These are phyloP conservation scores for Limnephilus lunatus DNA, from an alignment of 2,888 invertebrate genomes.

Conservation along the genomic window DNA sequence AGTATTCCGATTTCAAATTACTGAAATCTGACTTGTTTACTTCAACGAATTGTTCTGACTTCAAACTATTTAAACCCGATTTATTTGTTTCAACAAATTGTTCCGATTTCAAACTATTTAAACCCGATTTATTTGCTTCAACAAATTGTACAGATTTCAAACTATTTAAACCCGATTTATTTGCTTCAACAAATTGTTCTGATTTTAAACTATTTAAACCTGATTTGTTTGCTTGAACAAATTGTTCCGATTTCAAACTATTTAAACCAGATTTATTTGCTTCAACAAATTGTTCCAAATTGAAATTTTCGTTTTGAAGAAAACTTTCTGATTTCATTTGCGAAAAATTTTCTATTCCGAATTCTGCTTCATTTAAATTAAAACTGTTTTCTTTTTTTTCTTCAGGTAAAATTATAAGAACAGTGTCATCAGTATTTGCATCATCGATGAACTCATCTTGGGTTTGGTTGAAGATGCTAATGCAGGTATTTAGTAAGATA, in stretches of 20 bases:
- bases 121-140: too few relatives aligned
- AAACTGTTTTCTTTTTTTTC: constrained; percentile 36
- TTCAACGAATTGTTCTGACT: too few relatives aligned
- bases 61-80: too few relatives aligned
- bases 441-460: constrained; percentile 21
- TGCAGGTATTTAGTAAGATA: constrained; percentile 48
- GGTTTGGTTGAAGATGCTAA: constrained; percentile 47
- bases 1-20: not conserved
- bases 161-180: not conserved
- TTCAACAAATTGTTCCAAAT: constrained; percentile 19
- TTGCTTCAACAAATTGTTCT: not conserved
- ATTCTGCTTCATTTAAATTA: not conserved
- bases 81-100: too few relatives aligned
- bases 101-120: too few relatives aligned
- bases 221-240: too few relatives aligned
- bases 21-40: not conserved
- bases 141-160: not conserved
- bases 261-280: too few relatives aligned
- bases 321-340: constrained; percentile 4
- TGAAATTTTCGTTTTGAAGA: not conserved
- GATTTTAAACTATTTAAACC: too few relatives aligned
- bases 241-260: too few relatives aligned
- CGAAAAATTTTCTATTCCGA: not conserved
- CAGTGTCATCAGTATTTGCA: constrained; percentile 41
- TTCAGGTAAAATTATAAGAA: constrained; percentile 60